Conservation (phyloP, 64 coral and sea anemone genomes). For the Catalaphyllia jardinei region DNA sequence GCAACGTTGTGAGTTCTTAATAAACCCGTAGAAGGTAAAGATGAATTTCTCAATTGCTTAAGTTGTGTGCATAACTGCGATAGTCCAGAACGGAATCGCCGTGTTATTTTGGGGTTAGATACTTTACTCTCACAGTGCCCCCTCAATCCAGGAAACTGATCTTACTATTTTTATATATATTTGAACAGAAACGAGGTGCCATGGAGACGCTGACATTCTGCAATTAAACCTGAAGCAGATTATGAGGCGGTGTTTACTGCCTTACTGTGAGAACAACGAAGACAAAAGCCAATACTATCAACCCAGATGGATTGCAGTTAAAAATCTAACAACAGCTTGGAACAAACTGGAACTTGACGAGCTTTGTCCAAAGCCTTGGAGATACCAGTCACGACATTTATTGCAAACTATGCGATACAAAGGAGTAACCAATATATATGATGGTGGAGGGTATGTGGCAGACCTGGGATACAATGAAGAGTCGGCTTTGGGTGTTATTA, state of each 20-base stretch:
- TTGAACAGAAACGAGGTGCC: background rate
- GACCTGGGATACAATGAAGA: slow-evolving; percentile 32
- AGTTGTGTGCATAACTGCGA: too few species aligned
- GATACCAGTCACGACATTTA: background rate
- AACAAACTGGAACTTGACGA: background rate
- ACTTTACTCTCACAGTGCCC: too few species aligned
- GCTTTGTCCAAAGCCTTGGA: slow-evolving; percentile 37
- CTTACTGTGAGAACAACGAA: background rate
- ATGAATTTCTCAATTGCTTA: too few species aligned
- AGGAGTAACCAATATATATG: background rate
- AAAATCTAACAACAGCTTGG: background rate
- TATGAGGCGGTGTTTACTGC: background rate
- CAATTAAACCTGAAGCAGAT: background rate
- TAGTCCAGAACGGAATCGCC: too few species aligned
- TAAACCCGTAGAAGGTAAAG: too few species aligned
- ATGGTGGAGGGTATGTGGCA: slow-evolving; percentile 52
- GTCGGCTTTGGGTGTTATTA: background rate
- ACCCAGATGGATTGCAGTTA: slow-evolving; percentile 11
- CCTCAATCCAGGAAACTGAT: too few species aligned
- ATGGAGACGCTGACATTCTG: too few species aligned
- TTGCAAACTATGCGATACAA: background rate
- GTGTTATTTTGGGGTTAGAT: too few species aligned
- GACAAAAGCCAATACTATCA: background rate
- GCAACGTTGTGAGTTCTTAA: too few species aligned
- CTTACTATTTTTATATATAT: background rate